Conservation (phyloP, 92 coral and sea anemone species). For the Zoanthus solanderi region DNA sequence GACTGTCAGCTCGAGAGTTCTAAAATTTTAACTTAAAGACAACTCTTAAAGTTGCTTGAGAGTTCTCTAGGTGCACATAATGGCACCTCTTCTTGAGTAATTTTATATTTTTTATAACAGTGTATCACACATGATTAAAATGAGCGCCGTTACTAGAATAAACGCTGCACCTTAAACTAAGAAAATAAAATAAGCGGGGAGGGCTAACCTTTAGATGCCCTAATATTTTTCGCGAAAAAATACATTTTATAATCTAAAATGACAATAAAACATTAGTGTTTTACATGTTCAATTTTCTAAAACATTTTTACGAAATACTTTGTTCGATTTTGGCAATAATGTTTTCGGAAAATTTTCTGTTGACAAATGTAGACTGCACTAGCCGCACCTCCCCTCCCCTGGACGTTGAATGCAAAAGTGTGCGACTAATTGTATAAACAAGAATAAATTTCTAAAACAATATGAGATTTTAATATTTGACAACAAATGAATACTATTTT, state of each 20-base stretch:
- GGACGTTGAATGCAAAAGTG: too few relatives aligned
- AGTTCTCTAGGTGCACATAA: not conserved
- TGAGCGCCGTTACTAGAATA: not conserved
- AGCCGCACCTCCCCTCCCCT: too few relatives aligned
- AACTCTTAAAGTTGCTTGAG: too few relatives aligned
- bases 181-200: not conserved
- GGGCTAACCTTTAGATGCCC: too few relatives aligned
- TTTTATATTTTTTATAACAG: not conserved
- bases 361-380: not conserved
- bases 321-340: conserved; percentile 1
- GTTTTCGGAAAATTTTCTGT: conserved; percentile 14
- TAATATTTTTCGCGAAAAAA: too few relatives aligned
- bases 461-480: not conserved
- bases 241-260: too few relatives aligned
- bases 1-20: too few relatives aligned
- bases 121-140: not conserved
- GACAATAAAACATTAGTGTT: not conserved
- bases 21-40: too few relatives aligned
- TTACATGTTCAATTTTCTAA: conserved; percentile 9
- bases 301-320: not conserved
- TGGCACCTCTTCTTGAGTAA: not conserved
- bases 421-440: not conserved
- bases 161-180: not conserved
- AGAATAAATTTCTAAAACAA: not conserved
- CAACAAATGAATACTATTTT: conserved; percentile 23